Percentiles rank a stretch among this genome's conserved stretches.
phyloP scores from a whole-genome alignment of 2,113 vertebrate genomes.

The Nyctereutes procyonoides region DNA sequence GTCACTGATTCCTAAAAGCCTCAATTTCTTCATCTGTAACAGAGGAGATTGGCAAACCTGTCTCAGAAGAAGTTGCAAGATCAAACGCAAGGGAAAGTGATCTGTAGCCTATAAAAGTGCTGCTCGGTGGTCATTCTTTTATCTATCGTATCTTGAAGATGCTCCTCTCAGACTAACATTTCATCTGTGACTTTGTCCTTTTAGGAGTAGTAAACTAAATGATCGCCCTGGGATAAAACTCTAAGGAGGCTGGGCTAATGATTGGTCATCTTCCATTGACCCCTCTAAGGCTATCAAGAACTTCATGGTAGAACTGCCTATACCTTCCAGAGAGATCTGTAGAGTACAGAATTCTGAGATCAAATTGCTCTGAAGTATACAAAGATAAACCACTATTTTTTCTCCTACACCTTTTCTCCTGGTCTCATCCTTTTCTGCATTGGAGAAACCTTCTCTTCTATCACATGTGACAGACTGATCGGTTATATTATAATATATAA shows the following conservation, averaged over 20 bases:
- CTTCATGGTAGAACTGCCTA: background rate
- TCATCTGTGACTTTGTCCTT: constrained; percentile 28
- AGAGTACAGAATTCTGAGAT: background rate
- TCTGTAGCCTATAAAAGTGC: constrained; percentile 1
- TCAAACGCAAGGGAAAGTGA: constrained; percentile 47
- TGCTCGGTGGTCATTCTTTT: background rate
- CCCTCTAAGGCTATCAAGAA: background rate
- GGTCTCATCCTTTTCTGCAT: background rate
- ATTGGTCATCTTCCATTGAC: background rate
- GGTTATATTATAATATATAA: too few species aligned
- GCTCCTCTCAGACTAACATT: background rate
- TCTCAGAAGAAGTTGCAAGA: constrained; percentile 38
- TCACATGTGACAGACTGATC: background rate
- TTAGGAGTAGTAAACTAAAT: background rate
- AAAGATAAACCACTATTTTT: background rate
- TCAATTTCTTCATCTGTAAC: constrained; percentile 40
- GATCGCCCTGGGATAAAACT: background rate
- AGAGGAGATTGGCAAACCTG: constrained; percentile 28
- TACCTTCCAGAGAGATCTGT: background rate
- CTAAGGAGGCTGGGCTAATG: background rate
- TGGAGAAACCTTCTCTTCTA: background rate
- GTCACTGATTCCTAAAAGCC: constrained; percentile 52
- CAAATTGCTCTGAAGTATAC: background rate
- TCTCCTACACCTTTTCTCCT: background rate
- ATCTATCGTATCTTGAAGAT: background rate